phyloP scores from a whole-genome alignment of 2,113 vertebrate species.

The Carassius carassius region DNA sequence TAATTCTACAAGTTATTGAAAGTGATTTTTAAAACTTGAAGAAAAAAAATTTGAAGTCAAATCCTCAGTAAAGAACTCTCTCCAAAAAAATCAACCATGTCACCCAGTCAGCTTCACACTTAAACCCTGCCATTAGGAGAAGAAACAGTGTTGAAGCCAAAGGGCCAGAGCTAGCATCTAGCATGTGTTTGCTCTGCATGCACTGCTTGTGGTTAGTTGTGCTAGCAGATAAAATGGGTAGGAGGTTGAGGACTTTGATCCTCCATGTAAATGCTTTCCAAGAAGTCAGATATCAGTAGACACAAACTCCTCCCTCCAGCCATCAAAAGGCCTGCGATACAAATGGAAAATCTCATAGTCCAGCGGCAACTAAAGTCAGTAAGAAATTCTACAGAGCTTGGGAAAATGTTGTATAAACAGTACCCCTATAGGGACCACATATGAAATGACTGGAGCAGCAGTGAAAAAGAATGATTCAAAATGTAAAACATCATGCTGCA shows the following conservation, averaged over 20 bases:
- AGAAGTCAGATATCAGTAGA: conserved; percentile 52
- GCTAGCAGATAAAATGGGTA: conserved; percentile 54
- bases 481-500: conserved; percentile 8
- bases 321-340: conserved; percentile 37
- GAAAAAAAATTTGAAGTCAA: conserved; percentile 1
- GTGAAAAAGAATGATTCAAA: conserved; percentile 13
- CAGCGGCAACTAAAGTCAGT: conserved; percentile 25
- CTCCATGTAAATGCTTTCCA: conserved; percentile 50
- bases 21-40: background rate
- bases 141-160: conserved; percentile 23
- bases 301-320: conserved; percentile 35
- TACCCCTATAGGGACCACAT: conserved; percentile 21
- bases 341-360: conserved; percentile 43
- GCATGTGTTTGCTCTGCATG: conserved; percentile 48
- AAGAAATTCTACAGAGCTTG: background rate
- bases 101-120: background rate
- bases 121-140: conserved; percentile 17
- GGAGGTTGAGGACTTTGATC: conserved; percentile 50
- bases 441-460: conserved; percentile 5
- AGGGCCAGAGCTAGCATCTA: conserved; percentile 28
- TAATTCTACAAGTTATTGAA: background rate
- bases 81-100: background rate
- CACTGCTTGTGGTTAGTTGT: conserved; percentile 49
- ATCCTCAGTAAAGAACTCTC: background rate
- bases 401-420: conserved; percentile 39